These are phyloP conservation scores for Agrotis clavis DNA, from an alignment of 2,888 invertebrate genomes.

Conservation along the genomic window DNA sequence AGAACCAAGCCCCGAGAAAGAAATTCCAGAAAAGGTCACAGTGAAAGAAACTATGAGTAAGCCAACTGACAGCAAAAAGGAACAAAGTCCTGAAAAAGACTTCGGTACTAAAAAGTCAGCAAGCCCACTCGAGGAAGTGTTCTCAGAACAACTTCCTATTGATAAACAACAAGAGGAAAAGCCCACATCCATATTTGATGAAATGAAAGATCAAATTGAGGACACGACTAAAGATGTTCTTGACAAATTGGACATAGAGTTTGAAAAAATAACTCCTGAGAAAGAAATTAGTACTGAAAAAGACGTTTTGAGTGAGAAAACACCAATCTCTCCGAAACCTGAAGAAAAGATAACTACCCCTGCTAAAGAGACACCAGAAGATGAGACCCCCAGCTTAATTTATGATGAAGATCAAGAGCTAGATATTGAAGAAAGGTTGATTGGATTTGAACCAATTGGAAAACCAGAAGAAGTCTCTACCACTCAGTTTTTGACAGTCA, in stretches of 20 bases:
- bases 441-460: slow-evolving; percentile 60
- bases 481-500: slow-evolving; percentile 30
- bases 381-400: slow-evolving; percentile 41
- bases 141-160: background rate
- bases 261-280: slow-evolving; percentile 19
- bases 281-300: slow-evolving; percentile 13
- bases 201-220: slow-evolving; percentile 34
- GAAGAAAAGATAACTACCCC: background rate
- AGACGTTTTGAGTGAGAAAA: slow-evolving; percentile 47
- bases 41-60: slow-evolving; percentile 14
- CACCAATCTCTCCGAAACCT: background rate
- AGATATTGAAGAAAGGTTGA: slow-evolving; percentile 60
- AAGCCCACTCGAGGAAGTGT: slow-evolving; percentile 10
- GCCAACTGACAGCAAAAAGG: background rate
- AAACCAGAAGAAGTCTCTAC: slow-evolving; percentile 52
- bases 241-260: slow-evolving; percentile 7
- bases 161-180: slow-evolving; percentile 15
- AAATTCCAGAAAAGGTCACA: slow-evolving; percentile 29
- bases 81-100: slow-evolving; percentile 17
- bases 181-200: slow-evolving; percentile 40
- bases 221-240: slow-evolving; percentile 17
- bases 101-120: slow-evolving; percentile 39
- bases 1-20: slow-evolving; percentile 76
- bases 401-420: slow-evolving; percentile 61
- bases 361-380: slow-evolving; percentile 9